Conservation (phyloP, 37 sponge, comb jelly and placozoan species). For the Eunapius fragilis region DNA sequence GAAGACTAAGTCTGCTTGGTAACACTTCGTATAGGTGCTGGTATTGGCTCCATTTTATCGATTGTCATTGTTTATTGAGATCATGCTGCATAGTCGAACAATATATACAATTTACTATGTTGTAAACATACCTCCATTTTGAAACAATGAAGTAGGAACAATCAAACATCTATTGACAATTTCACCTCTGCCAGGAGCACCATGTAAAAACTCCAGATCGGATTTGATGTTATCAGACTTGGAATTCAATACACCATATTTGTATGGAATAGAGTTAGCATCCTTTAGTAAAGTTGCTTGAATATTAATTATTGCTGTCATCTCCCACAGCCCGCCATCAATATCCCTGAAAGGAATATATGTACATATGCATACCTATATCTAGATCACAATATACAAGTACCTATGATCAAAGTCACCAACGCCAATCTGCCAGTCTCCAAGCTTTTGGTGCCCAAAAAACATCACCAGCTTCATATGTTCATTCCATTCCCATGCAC, state of each 20-base stretch:
- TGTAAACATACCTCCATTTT: slow-evolving; percentile 16
- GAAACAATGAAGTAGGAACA: not conserved
- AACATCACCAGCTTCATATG: slow-evolving; percentile 4
- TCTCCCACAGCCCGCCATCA: slow-evolving; percentile 9
- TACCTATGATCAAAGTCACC: slow-evolving; percentile 1
- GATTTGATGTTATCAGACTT: not conserved
- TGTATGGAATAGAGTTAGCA: slow-evolving; percentile 33
- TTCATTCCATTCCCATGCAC: slow-evolving; percentile 32
- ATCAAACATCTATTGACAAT: slow-evolving; percentile 26
- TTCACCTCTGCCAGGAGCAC: not conserved
- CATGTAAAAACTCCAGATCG: not conserved
- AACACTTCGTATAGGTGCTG: too few relatives aligned
- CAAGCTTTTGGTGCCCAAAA: slow-evolving; percentile 38
- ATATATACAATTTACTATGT: not conserved
- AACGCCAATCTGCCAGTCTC: slow-evolving; percentile 15
- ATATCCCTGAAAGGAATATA: slow-evolving; percentile 15
- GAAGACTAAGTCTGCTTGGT: too few relatives aligned
- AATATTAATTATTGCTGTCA: slow-evolving; percentile 11
- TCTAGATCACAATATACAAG: not conserved
- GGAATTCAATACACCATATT: slow-evolving; percentile 33
- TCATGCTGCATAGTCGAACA: too few relatives aligned
- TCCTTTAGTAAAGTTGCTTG: not conserved
- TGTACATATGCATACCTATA: not conserved
- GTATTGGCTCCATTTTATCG: too few relatives aligned
- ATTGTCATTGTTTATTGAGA: too few relatives aligned